Evolutionary conservation across 2,113 vertebrate genomes (phyloP), one percentile per base, ranked within the genome.

Genomic region (Chelonoidis abingdonii): DNA sequence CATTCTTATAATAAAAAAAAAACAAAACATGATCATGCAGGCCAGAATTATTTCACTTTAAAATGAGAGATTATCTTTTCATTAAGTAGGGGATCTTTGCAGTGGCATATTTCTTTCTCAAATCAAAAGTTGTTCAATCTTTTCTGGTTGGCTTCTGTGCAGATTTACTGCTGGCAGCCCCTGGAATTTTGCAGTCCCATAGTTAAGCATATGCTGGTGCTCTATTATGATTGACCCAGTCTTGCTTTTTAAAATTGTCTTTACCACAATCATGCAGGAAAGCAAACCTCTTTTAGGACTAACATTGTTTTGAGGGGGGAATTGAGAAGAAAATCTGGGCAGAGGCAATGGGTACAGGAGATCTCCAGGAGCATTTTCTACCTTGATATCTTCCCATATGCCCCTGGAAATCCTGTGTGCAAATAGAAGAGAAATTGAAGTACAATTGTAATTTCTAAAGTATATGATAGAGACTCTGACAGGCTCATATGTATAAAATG

Each of bases 291-390:
- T 92, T 84, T 29, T 1, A 2, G 38, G 7, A 92, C 85, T 41
- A 91, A 27, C 54, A 82, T 17, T 82, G 27, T 53, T 76, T 76
- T 82, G 76, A 44, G 38, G 35, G 38, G 38, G n/a, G 21, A 41
- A 76, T 44, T 76, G 16, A 41, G 87, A 57, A 86, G 10, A 90
- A 80, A 52, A 8, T 50, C 87, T 2, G 41, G 76, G 12, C 24
- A 78, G 47, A 88, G 82, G 24, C 19, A 10, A 79, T 21, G 19
- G 65, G 35, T n/a, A 72, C 19, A 38, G 1, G 5, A 56, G 50
- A 1, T 4, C 0, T 78, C 80, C 35, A 88, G 1, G 4, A 88
- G 1, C 5, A 21, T 86, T 25, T 86, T 1, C 0, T 6, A 41
- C 52, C 80, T 81, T 53, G 5, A 16, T 92, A 0, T 49, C 65